Evolutionary conservation across 2,888 invertebrate species (phyloP).

Genomic region (Archips xylosteana): DNA sequence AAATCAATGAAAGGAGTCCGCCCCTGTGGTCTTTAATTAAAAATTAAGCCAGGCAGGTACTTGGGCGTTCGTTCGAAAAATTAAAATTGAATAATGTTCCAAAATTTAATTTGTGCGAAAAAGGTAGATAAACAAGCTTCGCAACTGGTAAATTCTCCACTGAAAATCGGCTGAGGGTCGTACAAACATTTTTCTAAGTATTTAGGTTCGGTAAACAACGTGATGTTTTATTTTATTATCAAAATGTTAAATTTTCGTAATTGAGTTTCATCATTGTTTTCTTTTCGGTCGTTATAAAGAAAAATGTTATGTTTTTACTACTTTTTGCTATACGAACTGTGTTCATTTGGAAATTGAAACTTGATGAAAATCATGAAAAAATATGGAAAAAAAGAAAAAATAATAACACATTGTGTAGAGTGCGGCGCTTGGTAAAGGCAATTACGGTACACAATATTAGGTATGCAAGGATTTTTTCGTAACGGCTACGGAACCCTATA

Average conservation of each 20-base stretch:
- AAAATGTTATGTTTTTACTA: too few species aligned
- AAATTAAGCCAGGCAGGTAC: slow-evolving; percentile 34
- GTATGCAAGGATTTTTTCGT: too few species aligned
- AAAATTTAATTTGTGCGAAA: slow-evolving; percentile 17
- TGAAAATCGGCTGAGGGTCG: slow-evolving; percentile 5
- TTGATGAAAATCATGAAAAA: too few species aligned
- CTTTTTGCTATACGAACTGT: too few species aligned
- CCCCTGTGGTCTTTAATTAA: slow-evolving; percentile 35
- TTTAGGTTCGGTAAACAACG: slow-evolving; percentile 12
- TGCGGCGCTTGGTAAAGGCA: too few species aligned
- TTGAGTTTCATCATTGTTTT: neutral
- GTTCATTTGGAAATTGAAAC: too few species aligned
- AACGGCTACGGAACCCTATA: too few species aligned
- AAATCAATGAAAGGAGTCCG: slow-evolving; percentile 22
- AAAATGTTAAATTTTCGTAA: neutral
- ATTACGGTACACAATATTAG: too few species aligned
- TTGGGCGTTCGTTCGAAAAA: slow-evolving; percentile 24
- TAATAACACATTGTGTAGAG: too few species aligned
- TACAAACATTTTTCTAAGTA: slow-evolving; percentile 25
- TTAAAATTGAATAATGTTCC: slow-evolving; percentile 24
- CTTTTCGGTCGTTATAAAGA: too few species aligned
- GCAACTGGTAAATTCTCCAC: slow-evolving; percentile 10
- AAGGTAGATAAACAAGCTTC: slow-evolving; percentile 19
- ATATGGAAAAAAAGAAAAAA: too few species aligned
- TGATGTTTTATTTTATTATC: slow-evolving; percentile 25